A percentile compares a stretch with the other conserved stretches of the same genome.
phyloP scores from a whole-genome alignment of 2,888 invertebrate species.

The Brassicogethes aeneus region DNA sequence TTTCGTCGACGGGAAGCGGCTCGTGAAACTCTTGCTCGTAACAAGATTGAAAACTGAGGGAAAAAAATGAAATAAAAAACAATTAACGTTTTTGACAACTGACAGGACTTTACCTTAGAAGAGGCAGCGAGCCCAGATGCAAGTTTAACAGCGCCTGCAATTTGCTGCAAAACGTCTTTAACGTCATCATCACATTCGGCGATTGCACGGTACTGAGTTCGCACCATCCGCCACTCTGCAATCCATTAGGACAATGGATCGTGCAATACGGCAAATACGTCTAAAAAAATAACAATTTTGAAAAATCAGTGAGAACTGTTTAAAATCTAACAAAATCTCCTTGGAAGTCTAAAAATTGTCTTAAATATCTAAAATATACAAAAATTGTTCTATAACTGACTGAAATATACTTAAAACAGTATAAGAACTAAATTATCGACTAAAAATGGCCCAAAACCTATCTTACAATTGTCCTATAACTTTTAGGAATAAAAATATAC shows the following conservation, averaged over 20 bases:
- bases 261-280: slow-evolving; percentile 52
- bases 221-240: slow-evolving; percentile 61
- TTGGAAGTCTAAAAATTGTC: not conserved
- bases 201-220: slow-evolving; percentile 53
- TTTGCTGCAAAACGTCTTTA: slow-evolving; percentile 55
- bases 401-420: too few relatives aligned
- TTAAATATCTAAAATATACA: not conserved
- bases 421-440: too few relatives aligned
- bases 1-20: slow-evolving; percentile 50
- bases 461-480: too few relatives aligned
- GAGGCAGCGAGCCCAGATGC: slow-evolving; percentile 69
- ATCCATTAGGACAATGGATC: slow-evolving; percentile 53
- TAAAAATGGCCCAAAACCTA: too few relatives aligned
- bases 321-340: slow-evolving; percentile 3
- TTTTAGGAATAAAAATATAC: too few relatives aligned
- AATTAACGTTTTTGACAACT: slow-evolving; percentile 1
- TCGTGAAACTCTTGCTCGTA: slow-evolving; percentile 66
- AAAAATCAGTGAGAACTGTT: slow-evolving; percentile 5
- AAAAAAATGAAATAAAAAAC: too few relatives aligned
- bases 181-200: slow-evolving; percentile 56
- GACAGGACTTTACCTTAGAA: slow-evolving; percentile 57
- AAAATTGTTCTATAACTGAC: not conserved
- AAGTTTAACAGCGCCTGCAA: slow-evolving; percentile 59
- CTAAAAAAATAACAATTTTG: slow-evolving; percentile 17
- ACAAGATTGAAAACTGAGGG: slow-evolving; percentile 71